phyloP scores from a whole-genome alignment of 1,140 invertebrate species.

The Chionoecetes opilio region DNA sequence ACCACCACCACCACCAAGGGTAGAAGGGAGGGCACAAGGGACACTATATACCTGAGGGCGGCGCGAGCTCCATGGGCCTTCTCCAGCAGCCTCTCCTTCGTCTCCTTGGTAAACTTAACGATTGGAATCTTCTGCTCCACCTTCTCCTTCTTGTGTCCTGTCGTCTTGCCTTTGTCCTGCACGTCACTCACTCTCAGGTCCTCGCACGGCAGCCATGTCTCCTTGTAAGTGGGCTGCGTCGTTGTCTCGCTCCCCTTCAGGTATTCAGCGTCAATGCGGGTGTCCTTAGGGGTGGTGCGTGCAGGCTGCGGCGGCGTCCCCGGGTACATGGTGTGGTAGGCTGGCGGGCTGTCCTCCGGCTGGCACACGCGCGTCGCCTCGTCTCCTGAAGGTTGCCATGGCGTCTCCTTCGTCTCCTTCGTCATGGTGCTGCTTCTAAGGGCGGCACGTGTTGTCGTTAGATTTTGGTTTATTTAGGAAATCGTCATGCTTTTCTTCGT shows the following conservation, averaged over 20 bases:
- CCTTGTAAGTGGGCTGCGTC: background rate
- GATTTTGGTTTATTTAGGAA: no score
- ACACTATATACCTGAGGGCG: background rate
- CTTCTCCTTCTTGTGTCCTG: background rate
- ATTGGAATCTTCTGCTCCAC: background rate
- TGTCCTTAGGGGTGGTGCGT: background rate
- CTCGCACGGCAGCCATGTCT: background rate
- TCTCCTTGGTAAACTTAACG: background rate
- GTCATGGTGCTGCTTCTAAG: background rate
- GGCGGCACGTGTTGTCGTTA: background rate
- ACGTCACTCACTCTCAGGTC: background rate
- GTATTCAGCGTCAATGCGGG: background rate
- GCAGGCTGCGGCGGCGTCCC: background rate
- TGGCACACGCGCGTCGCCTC: background rate
- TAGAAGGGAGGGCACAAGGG: no score
- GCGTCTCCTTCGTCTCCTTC: background rate
- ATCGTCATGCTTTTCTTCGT: no score
- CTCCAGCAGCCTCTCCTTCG: slow-evolving; percentile 1
- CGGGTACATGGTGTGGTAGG: slow-evolving; percentile 62
- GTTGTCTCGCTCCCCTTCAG: background rate
- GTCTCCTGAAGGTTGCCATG: background rate
- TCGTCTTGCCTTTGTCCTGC: no score
- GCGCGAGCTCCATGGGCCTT: background rate
- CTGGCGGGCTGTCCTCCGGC: slow-evolving; percentile 39
- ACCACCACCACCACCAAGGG: no score